A percentile compares a stretch with the other conserved stretches of the same genome.
Evolutionary conservation across 2,797 vertebrate species (phyloP).

Genomic region (Crax fasciolata): DNA sequence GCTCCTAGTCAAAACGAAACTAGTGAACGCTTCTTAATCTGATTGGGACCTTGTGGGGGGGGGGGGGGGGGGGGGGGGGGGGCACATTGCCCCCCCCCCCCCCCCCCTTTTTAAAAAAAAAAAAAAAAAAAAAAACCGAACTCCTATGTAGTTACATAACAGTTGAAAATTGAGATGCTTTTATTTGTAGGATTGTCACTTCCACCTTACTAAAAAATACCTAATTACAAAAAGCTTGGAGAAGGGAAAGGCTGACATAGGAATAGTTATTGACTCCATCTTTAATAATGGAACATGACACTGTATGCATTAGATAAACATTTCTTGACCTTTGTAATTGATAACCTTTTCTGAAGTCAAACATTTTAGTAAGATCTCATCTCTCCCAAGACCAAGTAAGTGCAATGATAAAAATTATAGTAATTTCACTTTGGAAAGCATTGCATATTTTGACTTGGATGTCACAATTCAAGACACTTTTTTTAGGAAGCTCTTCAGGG

Average conservation of each 20-base stretch:
- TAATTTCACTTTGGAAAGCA: neutral
- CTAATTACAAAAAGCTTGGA: neutral
- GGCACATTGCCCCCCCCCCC: no score
- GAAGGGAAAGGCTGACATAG: neutral
- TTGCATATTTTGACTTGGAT: neutral
- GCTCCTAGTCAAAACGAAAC: neutral
- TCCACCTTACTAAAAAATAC: neutral
- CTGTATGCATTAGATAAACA: neutral
- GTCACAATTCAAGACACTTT: neutral
- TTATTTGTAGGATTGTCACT: neutral
- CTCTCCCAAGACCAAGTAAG: neutral
- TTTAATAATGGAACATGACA: neutral
- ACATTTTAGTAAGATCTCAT: neutral
- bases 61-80: no score
- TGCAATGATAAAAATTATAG: neutral
- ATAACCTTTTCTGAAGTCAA: neutral
- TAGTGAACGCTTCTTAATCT: neutral
- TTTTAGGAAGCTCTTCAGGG: neutral
- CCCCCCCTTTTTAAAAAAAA: neutral
- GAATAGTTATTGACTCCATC: neutral
- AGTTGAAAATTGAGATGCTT: neutral
- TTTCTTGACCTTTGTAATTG: neutral
- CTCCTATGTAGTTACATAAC: neutral
- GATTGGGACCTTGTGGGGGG: no score
- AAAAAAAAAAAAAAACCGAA: no score